A percentile compares a stretch with the other conserved stretches of the same genome.
Conservation (phyloP, 2,797 vertebrate genomes). For the Schizopygopsis malacanthus region DNA sequence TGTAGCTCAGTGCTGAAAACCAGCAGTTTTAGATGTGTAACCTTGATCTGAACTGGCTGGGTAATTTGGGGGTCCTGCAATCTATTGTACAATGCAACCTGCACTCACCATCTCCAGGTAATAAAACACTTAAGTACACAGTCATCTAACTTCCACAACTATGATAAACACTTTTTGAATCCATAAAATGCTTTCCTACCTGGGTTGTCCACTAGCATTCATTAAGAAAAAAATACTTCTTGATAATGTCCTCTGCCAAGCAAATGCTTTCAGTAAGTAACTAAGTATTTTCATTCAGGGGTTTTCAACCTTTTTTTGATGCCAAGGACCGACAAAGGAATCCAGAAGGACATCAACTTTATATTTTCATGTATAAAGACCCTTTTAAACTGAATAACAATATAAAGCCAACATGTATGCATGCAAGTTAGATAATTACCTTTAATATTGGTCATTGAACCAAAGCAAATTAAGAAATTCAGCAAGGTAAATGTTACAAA, state of each 20-base stretch:
- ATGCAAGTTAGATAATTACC: neutral
- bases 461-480: neutral
- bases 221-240: neutral
- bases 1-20: constrained; percentile 26
- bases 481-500: neutral
- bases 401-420: neutral
- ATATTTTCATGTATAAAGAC: neutral
- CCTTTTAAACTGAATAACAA: neutral
- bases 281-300: neutral
- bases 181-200: neutral
- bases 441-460: neutral
- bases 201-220: neutral
- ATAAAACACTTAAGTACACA: neutral
- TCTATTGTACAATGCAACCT: neutral
- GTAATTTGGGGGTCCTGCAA: constrained; percentile 20
- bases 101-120: neutral
- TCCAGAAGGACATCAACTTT: neutral
- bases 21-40: constrained; percentile 18
- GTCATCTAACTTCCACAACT: neutral
- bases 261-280: neutral
- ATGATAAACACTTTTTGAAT: neutral
- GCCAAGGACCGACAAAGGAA: neutral
- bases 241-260: neutral
- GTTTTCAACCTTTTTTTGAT: neutral
- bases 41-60: constrained; percentile 22